phyloP scores from a whole-genome alignment of 2,888 invertebrate genomes.

The Hyppa rectilinea region DNA sequence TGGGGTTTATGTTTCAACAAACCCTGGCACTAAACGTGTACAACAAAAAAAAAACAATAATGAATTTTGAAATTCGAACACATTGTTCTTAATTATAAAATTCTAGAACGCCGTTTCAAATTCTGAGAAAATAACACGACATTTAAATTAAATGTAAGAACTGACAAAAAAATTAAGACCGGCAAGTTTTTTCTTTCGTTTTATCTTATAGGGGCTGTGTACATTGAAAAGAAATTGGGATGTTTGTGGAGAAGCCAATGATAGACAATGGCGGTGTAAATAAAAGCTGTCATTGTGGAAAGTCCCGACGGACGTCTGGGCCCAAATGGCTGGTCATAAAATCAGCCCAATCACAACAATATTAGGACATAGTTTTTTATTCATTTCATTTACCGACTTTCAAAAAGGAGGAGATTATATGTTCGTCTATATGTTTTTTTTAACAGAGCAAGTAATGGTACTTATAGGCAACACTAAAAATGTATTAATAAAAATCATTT shows the following conservation, averaged over 20 bases:
- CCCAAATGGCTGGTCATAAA: slow-evolving; percentile 61
- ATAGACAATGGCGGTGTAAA: slow-evolving; percentile 75
- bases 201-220: slow-evolving; percentile 70
- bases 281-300: slow-evolving; percentile 72
- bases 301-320: slow-evolving; percentile 62
- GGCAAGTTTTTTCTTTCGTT: slow-evolving; percentile 43
- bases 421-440: too few relatives aligned
- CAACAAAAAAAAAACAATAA: slow-evolving; percentile 17
- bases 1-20: slow-evolving; percentile 10
- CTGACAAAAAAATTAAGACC: slow-evolving; percentile 52
- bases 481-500: too few relatives aligned
- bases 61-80: slow-evolving; percentile 45
- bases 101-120: slow-evolving; percentile 37
- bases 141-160: slow-evolving; percentile 33
- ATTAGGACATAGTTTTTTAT: slow-evolving; percentile 7
- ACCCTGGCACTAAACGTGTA: slow-evolving; percentile 5
- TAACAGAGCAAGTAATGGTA: too few relatives aligned
- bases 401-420: too few relatives aligned
- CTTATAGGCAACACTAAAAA: too few relatives aligned
- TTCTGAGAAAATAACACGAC: slow-evolving; percentile 60
- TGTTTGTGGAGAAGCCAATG: slow-evolving; percentile 75
- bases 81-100: slow-evolving; percentile 51
- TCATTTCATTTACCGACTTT: too few relatives aligned
- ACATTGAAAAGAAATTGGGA: slow-evolving; percentile 75
- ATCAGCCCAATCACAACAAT: slow-evolving; percentile 34